phyloP scores from a whole-genome alignment of 2,888 invertebrate species.

The Sturmia bella region DNA sequence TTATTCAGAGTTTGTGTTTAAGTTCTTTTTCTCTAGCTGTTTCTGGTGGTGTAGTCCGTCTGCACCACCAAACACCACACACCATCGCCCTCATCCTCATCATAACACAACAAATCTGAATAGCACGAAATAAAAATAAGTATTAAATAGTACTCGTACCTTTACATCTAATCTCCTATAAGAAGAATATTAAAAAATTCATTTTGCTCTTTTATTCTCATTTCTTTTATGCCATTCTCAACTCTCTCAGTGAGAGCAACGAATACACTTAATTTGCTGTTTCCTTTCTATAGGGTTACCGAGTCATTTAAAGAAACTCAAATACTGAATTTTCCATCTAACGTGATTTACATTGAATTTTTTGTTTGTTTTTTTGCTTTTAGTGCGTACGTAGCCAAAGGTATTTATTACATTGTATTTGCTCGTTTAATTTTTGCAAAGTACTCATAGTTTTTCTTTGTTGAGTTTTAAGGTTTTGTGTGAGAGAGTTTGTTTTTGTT shows the following conservation, averaged over 20 bases:
- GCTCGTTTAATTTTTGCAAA: neutral
- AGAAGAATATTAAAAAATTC: conserved; percentile 15
- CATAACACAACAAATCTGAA: conserved; percentile 19
- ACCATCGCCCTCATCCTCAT: conserved; percentile 13
- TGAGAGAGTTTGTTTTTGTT: conserved; percentile 31
- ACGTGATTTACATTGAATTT: conserved; percentile 16
- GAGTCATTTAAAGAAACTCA: conserved; percentile 14
- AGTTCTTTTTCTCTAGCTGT: conserved; percentile 4
- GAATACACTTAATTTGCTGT: conserved; percentile 10
- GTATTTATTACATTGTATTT: conserved; percentile 18
- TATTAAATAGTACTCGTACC: conserved; percentile 38
- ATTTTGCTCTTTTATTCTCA: conserved; percentile 24
- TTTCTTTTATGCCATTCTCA: neutral
- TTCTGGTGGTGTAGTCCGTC: conserved; percentile 48
- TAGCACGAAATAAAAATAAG: neutral
- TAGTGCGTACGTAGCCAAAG: conserved; percentile 8
- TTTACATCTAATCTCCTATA: conserved; percentile 55
- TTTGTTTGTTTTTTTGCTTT: conserved; percentile 34
- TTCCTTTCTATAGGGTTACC: conserved; percentile 53
- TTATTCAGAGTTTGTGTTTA: conserved; percentile 28
- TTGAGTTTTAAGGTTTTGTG: conserved; percentile 12
- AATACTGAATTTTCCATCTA: conserved; percentile 51
- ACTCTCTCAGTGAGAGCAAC: conserved; percentile 14
- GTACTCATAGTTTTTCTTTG: conserved; percentile 14
- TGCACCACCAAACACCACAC: neutral